Evolutionary conservation across 2,888 invertebrate species (phyloP), one percentile per base, ranked within the genome.

Genomic region (Eupsilia transversa): DNA sequence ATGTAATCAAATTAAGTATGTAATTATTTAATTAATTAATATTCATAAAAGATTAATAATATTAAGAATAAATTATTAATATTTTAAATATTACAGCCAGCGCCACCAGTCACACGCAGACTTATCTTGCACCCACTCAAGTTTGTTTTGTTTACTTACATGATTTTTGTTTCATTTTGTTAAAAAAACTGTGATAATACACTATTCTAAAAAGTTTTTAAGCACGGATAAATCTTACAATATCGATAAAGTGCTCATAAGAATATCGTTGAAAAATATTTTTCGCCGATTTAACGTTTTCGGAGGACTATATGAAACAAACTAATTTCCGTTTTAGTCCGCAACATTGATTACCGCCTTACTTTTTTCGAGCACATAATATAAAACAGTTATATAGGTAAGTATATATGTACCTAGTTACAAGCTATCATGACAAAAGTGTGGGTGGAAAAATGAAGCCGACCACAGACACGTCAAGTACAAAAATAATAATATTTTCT

Each of bases 281-380:
- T 30, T 56, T 46, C 35, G 35, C 12, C 17, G 12, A n/a, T 35
- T 35, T 17, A 52, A 27, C 35, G 4, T 17, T 30, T 46, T 72
- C 41, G 38, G n/a, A 38, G n/a, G 14, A 38, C 27, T 17, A 61
- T 54, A 61, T 23, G 60, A 73, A 33, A 38, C 43, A 46, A 46
- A 56, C 33, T 46, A n/a, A 74, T 74, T 74, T 74, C 74, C 74
- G 43, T 74, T 74, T 30, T n/a, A 30, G 46, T 38, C 46, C n/a
- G 74, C 27, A 66, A 66, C 59, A 43, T 20, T 74, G 33, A 66
- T 35, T 23, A 30, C 49, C 3, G 14, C 0, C 17, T 49, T 43
- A 41, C 4, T 20, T 27, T 38, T 49, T 41, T 72, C 23, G 41
- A 20, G 17, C 20, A n/a, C 2, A 33, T 27, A 33, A 27, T n/a